Percentiles rank a stretch among this genome's conserved stretches.
Evolutionary conservation across 2,113 vertebrate genomes (phyloP).

Genomic region (Gasterosteus nipponicus): DNA sequence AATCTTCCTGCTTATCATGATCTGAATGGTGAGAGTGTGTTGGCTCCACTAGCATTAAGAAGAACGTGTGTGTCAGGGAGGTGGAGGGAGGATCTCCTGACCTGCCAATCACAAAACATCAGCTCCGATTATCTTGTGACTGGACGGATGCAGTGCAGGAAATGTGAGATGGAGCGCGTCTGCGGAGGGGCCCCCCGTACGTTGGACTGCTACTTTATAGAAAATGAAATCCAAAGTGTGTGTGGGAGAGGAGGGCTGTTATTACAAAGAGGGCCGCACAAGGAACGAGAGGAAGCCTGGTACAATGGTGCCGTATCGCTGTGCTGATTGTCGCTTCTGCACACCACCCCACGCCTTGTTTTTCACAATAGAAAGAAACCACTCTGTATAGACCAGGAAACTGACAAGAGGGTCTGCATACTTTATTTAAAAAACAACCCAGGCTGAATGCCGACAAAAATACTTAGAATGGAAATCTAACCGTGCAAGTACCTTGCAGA

Average conservation of each 20-base stretch:
- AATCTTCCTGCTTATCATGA: slow-evolving; percentile 59
- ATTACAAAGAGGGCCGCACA: slow-evolving; percentile 28
- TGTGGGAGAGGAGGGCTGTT: slow-evolving; percentile 22
- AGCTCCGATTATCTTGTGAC: slow-evolving; percentile 1
- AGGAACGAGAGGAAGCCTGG: slow-evolving; percentile 54
- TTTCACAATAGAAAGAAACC: slow-evolving; percentile 55
- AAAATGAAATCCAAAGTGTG: slow-evolving; percentile 6
- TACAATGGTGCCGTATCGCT: slow-evolving; percentile 46
- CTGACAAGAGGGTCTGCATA: slow-evolving; percentile 6
- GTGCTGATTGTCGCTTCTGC: slow-evolving; percentile 52
- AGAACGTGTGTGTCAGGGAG: slow-evolving; percentile 13
- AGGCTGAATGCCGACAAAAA: slow-evolving; percentile 31
- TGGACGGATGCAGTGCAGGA: slow-evolving; percentile 10
- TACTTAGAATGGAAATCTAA: slow-evolving; percentile 36
- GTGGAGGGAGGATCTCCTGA: slow-evolving; percentile 24
- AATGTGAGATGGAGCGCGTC: slow-evolving; percentile 6
- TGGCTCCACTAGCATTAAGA: slow-evolving; percentile 43
- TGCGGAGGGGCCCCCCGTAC: neutral
- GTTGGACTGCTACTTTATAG: slow-evolving; percentile 1
- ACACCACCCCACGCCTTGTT: slow-evolving; percentile 43
- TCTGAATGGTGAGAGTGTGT: slow-evolving; percentile 47
- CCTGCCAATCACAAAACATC: slow-evolving; percentile 35
- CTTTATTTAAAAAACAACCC: slow-evolving; percentile 14
- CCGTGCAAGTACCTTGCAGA: slow-evolving; percentile 29
- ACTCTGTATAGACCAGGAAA: slow-evolving; percentile 19